phyloP scores from a whole-genome alignment of 2,888 invertebrate species.

The Smittia sp. region DNA sequence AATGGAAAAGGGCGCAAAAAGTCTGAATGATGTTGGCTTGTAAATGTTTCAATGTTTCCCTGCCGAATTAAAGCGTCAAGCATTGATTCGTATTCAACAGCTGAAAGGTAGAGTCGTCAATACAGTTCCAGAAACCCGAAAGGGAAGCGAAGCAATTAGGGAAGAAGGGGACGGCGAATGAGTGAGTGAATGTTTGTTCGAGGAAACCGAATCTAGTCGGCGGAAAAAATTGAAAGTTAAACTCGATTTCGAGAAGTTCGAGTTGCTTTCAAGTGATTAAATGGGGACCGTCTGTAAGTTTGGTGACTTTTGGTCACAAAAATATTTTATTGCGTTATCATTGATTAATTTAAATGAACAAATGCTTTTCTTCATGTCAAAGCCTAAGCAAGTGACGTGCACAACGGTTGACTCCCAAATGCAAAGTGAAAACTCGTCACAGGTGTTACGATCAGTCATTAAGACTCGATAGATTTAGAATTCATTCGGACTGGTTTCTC shows the following conservation, averaged over 20 bases:
- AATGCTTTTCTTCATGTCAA: too few species aligned
- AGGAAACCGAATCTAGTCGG: background rate
- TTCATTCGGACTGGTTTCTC: background rate
- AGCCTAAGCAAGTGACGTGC: too few species aligned
- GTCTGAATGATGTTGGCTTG: background rate
- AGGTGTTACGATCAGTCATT: slow-evolving; percentile 19
- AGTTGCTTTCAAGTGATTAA: background rate
- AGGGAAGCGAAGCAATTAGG: slow-evolving; percentile 14
- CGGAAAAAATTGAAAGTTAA: slow-evolving; percentile 1
- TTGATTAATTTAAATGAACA: too few species aligned
- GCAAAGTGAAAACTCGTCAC: slow-evolving; percentile 8
- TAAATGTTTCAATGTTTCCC: slow-evolving; percentile 14
- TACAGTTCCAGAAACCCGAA: slow-evolving; percentile 2
- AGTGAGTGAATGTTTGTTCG: slow-evolving; percentile 2
- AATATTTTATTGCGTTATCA: too few species aligned
- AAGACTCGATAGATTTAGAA: slow-evolving; percentile 20
- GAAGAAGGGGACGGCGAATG: background rate
- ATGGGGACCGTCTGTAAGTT: background rate
- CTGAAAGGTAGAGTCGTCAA: slow-evolving; percentile 13
- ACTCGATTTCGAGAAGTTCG: background rate
- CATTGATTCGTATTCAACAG: slow-evolving; percentile 23
- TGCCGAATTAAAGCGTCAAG: background rate
- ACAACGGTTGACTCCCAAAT: background rate
- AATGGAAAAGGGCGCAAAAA: background rate
- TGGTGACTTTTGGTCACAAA: too few species aligned